These are phyloP conservation scores for Cromileptes altivelis DNA, from an alignment of 2,113 vertebrate species.

Conservation along the genomic window DNA sequence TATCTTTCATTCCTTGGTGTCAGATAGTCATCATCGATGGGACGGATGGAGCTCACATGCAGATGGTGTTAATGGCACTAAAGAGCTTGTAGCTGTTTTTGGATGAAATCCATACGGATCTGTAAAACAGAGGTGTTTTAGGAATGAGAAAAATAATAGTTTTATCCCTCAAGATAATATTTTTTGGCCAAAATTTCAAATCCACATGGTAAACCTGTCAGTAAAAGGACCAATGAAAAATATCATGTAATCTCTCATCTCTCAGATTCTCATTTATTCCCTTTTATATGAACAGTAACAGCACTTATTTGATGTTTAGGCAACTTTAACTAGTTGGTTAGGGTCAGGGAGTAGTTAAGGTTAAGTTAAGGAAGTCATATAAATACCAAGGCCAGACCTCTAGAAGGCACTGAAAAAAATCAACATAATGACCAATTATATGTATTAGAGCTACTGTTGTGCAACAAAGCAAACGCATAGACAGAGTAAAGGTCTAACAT, in stretches of 20 bases:
- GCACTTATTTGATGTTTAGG: neutral
- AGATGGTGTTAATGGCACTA: constrained; percentile 9
- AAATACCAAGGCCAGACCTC: neutral
- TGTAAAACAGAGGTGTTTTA: neutral
- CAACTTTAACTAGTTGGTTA: neutral
- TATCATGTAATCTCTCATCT: neutral
- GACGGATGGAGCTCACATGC: neutral
- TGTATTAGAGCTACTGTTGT: no score
- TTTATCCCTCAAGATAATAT: constrained; percentile 19
- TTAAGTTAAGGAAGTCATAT: neutral
- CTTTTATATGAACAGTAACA: neutral
- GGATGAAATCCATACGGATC: constrained; percentile 2
- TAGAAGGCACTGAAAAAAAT: neutral
- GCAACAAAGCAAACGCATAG: neutral
- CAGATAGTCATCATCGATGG: constrained; percentile 15
- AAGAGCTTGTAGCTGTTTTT: constrained; percentile 12
- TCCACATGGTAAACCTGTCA: constrained; percentile 8
- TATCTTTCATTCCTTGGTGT: constrained; percentile 53
- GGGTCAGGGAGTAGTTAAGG: neutral
- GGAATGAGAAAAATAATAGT: neutral
- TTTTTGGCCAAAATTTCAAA: constrained; percentile 17
- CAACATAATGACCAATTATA: neutral
- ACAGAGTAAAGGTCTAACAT: neutral
- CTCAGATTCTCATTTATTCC: neutral
- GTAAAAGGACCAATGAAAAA: constrained; percentile 3